Base-by-base conservation (phyloP, 2,888 invertebrate genomes). In the Erebia aethiops region DNA sequence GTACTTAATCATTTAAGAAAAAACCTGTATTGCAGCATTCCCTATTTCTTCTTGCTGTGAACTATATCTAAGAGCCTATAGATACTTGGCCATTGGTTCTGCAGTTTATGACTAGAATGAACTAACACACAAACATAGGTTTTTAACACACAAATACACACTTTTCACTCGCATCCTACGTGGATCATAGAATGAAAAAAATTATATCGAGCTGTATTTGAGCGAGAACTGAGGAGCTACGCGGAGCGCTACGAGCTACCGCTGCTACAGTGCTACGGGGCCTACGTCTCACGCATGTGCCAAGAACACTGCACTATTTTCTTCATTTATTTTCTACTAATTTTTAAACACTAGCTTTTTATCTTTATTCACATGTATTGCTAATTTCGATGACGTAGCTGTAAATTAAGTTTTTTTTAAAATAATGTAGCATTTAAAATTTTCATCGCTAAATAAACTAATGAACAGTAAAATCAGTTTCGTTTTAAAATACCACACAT, bases 251-350 rank as follows among this genome's bases (percentile, higher is more conserved):
- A 54, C 54, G 54, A 54, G 16, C 16, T 1, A 7, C 8, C 54
- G 18, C 46, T 18, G 62, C 62, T 62, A 62, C 62, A 49, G 18
- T 54, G 61, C 43, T 61, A 61, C 61, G 58, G 9, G 64, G 76
- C 78, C 80, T 80, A 81, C 78, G 77, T 78, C 63, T 69, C 71
- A 85, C 82, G 82, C 82, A 80, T 82, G 80, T 82, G 81, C 81
- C 79, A 74, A 63, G 64, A 52, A 58, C 56, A 51, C 65, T 70
- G 35, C 70, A 72, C 70, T 70, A 58, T 62, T 66, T 41, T 63
- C 67, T 70, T 63, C 52, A 67, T 21, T n/a, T n/a, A n/a, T n/a
- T n/a, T 14, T 62, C 62, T 62, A 49, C 49, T 21, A 2, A 43
- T 41, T 67, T 70, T 43, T 18, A 26, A 66, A 62, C 21, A 62